Evolutionary conservation across 1,140 invertebrate genomes (phyloP).

Genomic region (honey bee (Apis mellifera)): Amel_HAv3.1 CM009940.2:9342501-9343000

Average conservation of each 20-base stretch:
- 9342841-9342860: constrained; percentile 82
- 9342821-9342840: constrained; percentile 83
- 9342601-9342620: constrained; percentile 30
- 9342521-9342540: constrained; percentile 84
- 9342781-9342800: not conserved
- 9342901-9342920: constrained; percentile 82
- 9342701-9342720: constrained; percentile 87
- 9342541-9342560: constrained; percentile 81
- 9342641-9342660: constrained; percentile 80
- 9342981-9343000: constrained; percentile 84
- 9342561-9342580: too few species aligned
- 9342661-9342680: constrained; percentile 85
- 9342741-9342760: too few species aligned
- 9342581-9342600: not conserved
- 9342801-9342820: not conserved
- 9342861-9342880: constrained; percentile 77
- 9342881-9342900: constrained; percentile 80
- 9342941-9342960: constrained; percentile 78
- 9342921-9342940: constrained; percentile 78
- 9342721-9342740: constrained; percentile 66
- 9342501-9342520: constrained; percentile 82
- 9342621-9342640: constrained; percentile 50
- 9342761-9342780: not conserved
- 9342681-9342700: constrained; percentile 85
- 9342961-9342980: constrained; percentile 84